Evolutionary conservation across 2,797 vertebrate species (phyloP).

Genomic region (Oreonectes daqikongensis): DNA sequence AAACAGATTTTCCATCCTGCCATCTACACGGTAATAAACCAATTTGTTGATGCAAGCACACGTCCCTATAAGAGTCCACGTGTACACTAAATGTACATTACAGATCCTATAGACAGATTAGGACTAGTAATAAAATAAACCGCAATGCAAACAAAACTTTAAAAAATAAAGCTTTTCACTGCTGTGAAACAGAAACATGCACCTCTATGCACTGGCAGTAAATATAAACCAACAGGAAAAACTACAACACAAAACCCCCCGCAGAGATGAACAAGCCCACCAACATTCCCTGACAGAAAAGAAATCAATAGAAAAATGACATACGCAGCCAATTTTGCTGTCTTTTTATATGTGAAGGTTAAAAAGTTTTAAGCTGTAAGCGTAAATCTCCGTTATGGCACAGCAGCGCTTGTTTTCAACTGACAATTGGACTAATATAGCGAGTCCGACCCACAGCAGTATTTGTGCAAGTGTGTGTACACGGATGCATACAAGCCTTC

Average conservation of each 20-base stretch:
- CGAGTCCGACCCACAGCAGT: conserved; percentile 23
- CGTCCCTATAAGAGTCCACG: background rate
- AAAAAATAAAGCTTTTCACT: background rate
- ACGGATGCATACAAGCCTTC: conserved; percentile 35
- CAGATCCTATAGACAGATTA: background rate
- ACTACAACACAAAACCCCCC: conserved; percentile 22
- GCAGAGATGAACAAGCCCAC: conserved; percentile 26
- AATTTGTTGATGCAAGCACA: background rate
- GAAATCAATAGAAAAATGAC: conserved; percentile 31
- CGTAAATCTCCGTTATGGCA: conserved; percentile 19
- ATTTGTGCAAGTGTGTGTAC: conserved; percentile 19
- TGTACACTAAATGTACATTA: background rate
- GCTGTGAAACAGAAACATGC: background rate
- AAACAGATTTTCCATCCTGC: conserved; percentile 32
- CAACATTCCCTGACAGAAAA: conserved; percentile 17
- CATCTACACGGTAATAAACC: conserved; percentile 23
- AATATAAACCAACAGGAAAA: conserved; percentile 32
- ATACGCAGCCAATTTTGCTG: conserved; percentile 18
- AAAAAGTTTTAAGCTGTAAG: conserved; percentile 35
- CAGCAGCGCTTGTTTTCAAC: conserved; percentile 20
- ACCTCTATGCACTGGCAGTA: conserved; percentile 10
- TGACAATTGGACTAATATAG: conserved; percentile 29
- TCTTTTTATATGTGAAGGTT: conserved; percentile 25
- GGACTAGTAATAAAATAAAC: background rate
- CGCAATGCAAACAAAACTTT: background rate